phyloP scores from a whole-genome alignment of 2,797 vertebrate species.

The Crenuchus spilurus region DNA sequence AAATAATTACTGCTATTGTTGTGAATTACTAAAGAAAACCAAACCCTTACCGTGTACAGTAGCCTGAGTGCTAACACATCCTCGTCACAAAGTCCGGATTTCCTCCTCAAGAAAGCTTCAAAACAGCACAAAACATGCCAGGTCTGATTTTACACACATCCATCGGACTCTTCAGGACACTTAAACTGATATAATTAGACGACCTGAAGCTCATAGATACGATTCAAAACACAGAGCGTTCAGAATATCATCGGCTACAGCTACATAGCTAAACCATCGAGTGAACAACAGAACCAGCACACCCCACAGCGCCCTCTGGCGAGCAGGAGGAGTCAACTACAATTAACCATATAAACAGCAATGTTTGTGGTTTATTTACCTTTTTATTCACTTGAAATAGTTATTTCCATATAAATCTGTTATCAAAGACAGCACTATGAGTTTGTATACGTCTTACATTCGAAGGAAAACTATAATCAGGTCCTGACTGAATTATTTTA shows the following conservation, averaged over 20 bases:
- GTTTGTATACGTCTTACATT: too few relatives aligned
- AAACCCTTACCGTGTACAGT: background rate
- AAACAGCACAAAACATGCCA: background rate
- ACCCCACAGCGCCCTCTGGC: background rate
- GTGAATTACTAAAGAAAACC: background rate
- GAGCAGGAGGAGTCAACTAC: background rate
- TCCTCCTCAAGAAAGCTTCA: background rate
- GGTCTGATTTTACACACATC: too few relatives aligned
- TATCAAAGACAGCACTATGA: too few relatives aligned
- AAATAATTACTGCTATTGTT: background rate
- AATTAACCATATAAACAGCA: background rate
- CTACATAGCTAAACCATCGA: background rate
- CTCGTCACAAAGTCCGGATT: background rate
- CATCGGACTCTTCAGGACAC: background rate
- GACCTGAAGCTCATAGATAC: background rate
- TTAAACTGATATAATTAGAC: background rate
- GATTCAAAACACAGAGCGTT: background rate
- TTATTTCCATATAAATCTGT: too few relatives aligned
- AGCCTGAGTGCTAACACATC: conserved; percentile 2
- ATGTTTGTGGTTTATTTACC: too few relatives aligned
- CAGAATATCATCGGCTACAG: background rate
- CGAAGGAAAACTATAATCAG: too few relatives aligned
- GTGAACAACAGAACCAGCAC: background rate
- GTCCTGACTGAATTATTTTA: too few relatives aligned
- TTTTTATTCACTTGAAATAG: too few relatives aligned